Conservation (phyloP, 1,140 invertebrate genomes). For the Drosophila saltans region DNA sequence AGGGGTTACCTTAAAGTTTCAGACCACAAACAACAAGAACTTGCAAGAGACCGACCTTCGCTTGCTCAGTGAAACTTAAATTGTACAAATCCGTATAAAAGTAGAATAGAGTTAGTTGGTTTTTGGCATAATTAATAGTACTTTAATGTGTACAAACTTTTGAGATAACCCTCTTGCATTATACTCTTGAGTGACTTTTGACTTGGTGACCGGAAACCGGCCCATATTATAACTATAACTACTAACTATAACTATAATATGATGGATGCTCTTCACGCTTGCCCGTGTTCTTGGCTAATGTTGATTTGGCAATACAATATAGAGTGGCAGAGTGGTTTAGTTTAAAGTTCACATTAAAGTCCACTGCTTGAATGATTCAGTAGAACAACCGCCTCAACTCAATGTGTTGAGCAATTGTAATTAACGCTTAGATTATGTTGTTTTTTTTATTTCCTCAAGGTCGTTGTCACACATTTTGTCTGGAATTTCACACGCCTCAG, state of each 20-base stretch:
- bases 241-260: slow-evolving; percentile 57
- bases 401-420: slow-evolving; percentile 62
- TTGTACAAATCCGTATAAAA: not conserved
- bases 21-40: not conserved
- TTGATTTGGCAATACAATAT: slow-evolving; percentile 54
- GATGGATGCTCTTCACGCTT: slow-evolving; percentile 58
- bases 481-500: slow-evolving; percentile 74
- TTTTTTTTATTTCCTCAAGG: slow-evolving; percentile 57
- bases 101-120: not conserved
- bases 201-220: slow-evolving; percentile 60
- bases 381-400: slow-evolving; percentile 45
- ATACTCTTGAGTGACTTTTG: not conserved
- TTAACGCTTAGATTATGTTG: slow-evolving; percentile 48
- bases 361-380: slow-evolving; percentile 44
- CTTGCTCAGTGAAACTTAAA: no score
- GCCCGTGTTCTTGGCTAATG: slow-evolving; percentile 67
- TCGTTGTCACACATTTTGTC: slow-evolving; percentile 46
- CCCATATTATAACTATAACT: slow-evolving; percentile 61
- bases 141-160: not conserved
- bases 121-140: not conserved
- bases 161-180: slow-evolving; percentile 10
- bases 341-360: slow-evolving; percentile 30
- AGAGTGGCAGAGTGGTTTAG: not conserved
- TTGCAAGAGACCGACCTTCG: not conserved
- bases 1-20: not conserved